These are phyloP conservation scores for Trialeurodes vaporariorum DNA, from an alignment of 1,140 invertebrate genomes.

Conservation along the genomic window DNA sequence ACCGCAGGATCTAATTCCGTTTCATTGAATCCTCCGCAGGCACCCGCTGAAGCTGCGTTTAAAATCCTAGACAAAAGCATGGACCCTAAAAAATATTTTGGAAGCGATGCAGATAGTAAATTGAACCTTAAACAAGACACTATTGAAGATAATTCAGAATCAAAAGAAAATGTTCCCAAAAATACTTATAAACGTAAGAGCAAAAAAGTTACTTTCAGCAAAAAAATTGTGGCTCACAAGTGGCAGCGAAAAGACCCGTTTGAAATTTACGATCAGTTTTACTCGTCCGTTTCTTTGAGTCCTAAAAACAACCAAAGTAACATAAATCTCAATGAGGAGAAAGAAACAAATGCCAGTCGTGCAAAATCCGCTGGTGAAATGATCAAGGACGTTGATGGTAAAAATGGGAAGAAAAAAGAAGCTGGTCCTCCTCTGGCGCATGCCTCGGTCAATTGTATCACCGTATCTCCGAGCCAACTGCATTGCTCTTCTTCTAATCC, in stretches of 20 bases:
- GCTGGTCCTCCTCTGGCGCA: background rate
- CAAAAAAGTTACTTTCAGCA: background rate
- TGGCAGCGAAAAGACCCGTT: background rate
- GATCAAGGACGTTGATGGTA: background rate
- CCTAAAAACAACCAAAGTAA: background rate
- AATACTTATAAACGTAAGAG: no score
- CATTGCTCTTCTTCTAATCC: background rate
- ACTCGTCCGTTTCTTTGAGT: background rate
- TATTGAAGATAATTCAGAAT: background rate
- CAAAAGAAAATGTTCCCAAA: background rate
- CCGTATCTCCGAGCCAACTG: background rate
- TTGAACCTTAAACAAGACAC: background rate
- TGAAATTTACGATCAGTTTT: background rate
- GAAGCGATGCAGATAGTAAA: background rate
- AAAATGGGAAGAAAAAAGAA: background rate
- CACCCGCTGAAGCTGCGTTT: background rate
- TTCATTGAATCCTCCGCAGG: background rate
- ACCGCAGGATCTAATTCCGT: background rate
- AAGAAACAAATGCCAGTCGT: no score
- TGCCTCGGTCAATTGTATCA: background rate
- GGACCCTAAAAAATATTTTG: background rate
- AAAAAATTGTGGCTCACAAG: background rate
- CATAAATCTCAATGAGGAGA: background rate
- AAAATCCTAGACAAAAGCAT: background rate
- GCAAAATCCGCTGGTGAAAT: no score